Conservation (phyloP, 1,140 invertebrate genomes). For the Drosophila nikananu region DNA sequence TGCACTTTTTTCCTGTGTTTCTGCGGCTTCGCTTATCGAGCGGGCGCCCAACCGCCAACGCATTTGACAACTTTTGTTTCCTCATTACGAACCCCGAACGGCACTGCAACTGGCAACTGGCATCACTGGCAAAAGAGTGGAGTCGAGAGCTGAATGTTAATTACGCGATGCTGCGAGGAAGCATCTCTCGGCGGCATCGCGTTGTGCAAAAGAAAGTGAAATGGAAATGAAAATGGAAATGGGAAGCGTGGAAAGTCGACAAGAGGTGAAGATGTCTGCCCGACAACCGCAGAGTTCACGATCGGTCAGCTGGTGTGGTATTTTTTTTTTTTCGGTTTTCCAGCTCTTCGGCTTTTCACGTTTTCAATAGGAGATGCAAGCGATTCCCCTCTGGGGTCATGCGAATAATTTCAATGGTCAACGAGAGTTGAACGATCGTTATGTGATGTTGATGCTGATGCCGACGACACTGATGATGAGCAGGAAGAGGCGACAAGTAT, state of each 20-base stretch:
- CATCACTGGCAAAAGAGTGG: slow-evolving; percentile 6
- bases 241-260: slow-evolving; percentile 73
- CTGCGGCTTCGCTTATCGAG: slow-evolving; percentile 48
- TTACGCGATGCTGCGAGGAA: slow-evolving; percentile 79
- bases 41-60: slow-evolving; percentile 51
- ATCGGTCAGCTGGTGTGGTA: slow-evolving; percentile 67
- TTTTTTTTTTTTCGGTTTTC: slow-evolving; percentile 9
- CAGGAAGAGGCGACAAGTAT: slow-evolving; percentile 40
- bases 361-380: slow-evolving; percentile 20
- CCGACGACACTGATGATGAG: slow-evolving; percentile 18
- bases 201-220: slow-evolving; percentile 76
- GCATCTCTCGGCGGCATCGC: slow-evolving; percentile 46
- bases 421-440: slow-evolving; percentile 32
- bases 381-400: slow-evolving; percentile 23
- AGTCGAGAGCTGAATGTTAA: slow-evolving; percentile 48
- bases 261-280: slow-evolving; percentile 77
- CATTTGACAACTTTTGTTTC: slow-evolving; percentile 78
- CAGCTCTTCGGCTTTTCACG: slow-evolving; percentile 9
- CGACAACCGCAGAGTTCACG: slow-evolving; percentile 59
- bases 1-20: slow-evolving; percentile 19
- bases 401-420: slow-evolving; percentile 45
- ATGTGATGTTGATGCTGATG: slow-evolving; percentile 16
- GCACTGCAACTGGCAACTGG: slow-evolving; percentile 1
- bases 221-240: slow-evolving; percentile 46
- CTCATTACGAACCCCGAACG: slow-evolving; percentile 58